Percentiles rank a stretch among this genome's conserved stretches.
phyloP scores from a whole-genome alignment of 2,888 invertebrate species.

The Drosophila barbarae region DNA sequence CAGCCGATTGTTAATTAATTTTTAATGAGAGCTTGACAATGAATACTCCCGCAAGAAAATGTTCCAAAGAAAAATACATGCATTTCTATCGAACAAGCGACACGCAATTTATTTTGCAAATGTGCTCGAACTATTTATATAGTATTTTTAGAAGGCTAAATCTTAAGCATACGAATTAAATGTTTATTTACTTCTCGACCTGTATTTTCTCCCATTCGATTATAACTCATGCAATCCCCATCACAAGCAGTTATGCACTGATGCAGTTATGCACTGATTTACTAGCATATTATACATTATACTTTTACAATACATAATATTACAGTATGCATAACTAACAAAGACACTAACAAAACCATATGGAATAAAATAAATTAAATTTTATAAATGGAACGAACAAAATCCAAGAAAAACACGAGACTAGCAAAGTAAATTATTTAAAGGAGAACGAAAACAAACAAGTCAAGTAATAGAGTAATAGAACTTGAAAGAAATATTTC shows the following conservation, averaged over 20 bases:
- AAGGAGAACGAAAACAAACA: slow-evolving; percentile 43
- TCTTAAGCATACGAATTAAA: slow-evolving; percentile 27
- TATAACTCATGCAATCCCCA: slow-evolving; percentile 4
- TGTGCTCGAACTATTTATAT: slow-evolving; percentile 54
- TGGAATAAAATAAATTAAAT: slow-evolving; percentile 44
- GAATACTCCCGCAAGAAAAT: slow-evolving; percentile 44
- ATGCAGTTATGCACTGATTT: slow-evolving; percentile 50
- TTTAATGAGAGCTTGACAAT: slow-evolving; percentile 64
- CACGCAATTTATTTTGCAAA: slow-evolving; percentile 46
- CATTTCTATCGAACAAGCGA: slow-evolving; percentile 31
- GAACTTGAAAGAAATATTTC: slow-evolving; percentile 58
- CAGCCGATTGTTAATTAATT: slow-evolving; percentile 68
- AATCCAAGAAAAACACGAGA: slow-evolving; percentile 49
- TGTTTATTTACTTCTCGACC: slow-evolving; percentile 38
- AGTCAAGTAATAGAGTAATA: slow-evolving; percentile 73
- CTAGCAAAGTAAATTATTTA: slow-evolving; percentile 63
- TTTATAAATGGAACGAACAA: slow-evolving; percentile 55
- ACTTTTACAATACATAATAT: slow-evolving; percentile 42
- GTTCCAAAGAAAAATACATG: slow-evolving; percentile 37
- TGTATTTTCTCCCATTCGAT: slow-evolving; percentile 22
- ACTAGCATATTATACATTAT: slow-evolving; percentile 41
- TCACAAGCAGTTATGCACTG: slow-evolving; percentile 14
- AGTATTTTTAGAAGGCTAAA: slow-evolving; percentile 44
- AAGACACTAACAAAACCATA: slow-evolving; percentile 57
- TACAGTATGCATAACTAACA: slow-evolving; percentile 59